A percentile compares a stretch with the other conserved stretches of the same genome.
Evolutionary conservation across 2,113 vertebrate species (phyloP).

Genomic region (Motacilla tschutschensis): DNA sequence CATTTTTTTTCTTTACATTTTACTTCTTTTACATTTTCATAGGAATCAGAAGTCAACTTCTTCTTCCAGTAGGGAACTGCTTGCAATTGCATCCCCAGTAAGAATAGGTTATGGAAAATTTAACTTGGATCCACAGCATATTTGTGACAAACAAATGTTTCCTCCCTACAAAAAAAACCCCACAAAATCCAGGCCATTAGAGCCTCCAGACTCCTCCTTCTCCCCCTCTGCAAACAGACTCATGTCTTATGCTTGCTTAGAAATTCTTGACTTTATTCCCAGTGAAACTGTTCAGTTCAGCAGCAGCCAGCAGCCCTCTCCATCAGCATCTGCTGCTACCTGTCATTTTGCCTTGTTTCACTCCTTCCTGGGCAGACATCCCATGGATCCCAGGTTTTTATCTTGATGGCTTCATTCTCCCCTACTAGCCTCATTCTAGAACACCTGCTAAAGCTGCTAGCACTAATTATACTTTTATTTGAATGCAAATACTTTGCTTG

Average conservation of each 20-base stretch:
- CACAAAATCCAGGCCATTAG: neutral
- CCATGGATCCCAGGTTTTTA: neutral
- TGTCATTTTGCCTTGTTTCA: neutral
- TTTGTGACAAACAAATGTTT: neutral
- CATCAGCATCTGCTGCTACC: slow-evolving; percentile 12
- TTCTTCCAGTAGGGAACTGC: neutral
- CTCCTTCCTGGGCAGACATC: slow-evolving; percentile 1
- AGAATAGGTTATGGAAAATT: neutral
- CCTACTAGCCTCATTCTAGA: neutral
- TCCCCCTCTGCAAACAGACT: neutral
- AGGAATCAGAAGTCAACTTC: neutral
- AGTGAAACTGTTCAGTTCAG: neutral
- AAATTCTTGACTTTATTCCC: slow-evolving; percentile 8
- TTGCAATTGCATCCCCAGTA: neutral
- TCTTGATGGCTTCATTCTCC: neutral
- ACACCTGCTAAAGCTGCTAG: neutral
- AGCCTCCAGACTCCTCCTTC: neutral
- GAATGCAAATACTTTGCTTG: slow-evolving; percentile 4
- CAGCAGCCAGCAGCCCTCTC: neutral
- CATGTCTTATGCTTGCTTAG: neutral
- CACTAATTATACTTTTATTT: slow-evolving; percentile 26
- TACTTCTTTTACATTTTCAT: neutral
- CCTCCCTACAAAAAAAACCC: neutral
- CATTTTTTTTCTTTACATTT: too few relatives aligned
- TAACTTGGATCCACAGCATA: neutral